These are phyloP conservation scores for Netelia virgata DNA, from an alignment of 2,888 invertebrate genomes.

Conservation along the genomic window DNA sequence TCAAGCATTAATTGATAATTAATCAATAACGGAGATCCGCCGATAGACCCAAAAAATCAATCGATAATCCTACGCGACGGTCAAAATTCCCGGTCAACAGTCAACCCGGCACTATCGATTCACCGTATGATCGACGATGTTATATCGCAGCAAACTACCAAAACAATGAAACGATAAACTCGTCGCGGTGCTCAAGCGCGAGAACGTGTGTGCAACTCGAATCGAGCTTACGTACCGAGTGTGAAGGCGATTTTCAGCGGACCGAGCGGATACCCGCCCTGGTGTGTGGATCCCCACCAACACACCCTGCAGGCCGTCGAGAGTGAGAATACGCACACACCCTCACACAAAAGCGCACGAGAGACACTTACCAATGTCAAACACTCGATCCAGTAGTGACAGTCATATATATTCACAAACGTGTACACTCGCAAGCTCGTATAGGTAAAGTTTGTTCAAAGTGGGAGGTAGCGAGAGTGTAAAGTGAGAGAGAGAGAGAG, in stretches of 20 bases:
- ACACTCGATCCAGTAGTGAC: slow-evolving; percentile 45
- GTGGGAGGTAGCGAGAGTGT: slow-evolving; percentile 37
- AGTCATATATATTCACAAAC: slow-evolving; percentile 32
- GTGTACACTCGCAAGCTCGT: slow-evolving; percentile 20
- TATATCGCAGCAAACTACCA: neutral
- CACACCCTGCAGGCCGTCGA: slow-evolving; percentile 22
- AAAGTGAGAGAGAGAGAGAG: neutral
- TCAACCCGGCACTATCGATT: neutral
- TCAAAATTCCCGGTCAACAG: neutral
- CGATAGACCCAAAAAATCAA: neutral
- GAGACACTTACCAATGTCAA: slow-evolving; percentile 24
- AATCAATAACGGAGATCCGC: neutral
- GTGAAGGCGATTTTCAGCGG: slow-evolving; percentile 70
- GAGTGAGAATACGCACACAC: slow-evolving; percentile 9
- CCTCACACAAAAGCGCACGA: neutral
- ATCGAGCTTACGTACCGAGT: slow-evolving; percentile 77
- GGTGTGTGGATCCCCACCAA: slow-evolving; percentile 52
- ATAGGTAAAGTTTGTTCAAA: slow-evolving; percentile 13
- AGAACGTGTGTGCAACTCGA: slow-evolving; percentile 64
- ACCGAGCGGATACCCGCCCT: slow-evolving; percentile 60
- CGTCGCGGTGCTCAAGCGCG: slow-evolving; percentile 36
- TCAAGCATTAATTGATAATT: neutral
- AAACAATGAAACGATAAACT: slow-evolving; percentile 43
- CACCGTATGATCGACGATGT: neutral
- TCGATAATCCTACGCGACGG: neutral